These are phyloP conservation scores for Illadopsis cleaveri DNA, from an alignment of 2,113 vertebrate species.

Conservation along the genomic window DNA sequence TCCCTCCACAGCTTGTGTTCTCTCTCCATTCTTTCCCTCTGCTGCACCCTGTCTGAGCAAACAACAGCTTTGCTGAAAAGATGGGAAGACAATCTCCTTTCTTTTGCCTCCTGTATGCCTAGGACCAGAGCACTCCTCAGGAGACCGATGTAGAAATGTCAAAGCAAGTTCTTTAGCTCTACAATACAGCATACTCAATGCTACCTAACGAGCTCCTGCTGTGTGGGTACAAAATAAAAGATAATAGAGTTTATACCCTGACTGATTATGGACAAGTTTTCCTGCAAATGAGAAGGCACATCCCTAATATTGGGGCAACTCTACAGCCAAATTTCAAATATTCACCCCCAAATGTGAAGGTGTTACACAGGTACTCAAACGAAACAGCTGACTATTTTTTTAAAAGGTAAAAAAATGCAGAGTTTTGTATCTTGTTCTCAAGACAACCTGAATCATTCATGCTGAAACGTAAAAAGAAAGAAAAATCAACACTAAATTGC, in stretches of 20 bases:
- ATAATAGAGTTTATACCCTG: neutral
- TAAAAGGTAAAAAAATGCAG: neutral
- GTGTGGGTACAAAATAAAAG: neutral
- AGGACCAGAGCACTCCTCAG: neutral
- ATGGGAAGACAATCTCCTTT: neutral
- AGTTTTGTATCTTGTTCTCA: neutral
- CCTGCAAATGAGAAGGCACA: neutral
- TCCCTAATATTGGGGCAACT: neutral
- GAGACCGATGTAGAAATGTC: neutral
- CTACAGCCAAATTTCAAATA: neutral
- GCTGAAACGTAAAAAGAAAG: neutral
- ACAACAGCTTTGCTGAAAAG: neutral
- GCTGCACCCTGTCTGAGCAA: neutral
- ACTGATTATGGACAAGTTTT: neutral
- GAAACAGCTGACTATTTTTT: neutral
- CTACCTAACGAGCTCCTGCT: neutral
- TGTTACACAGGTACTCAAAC: neutral
- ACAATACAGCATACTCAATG: neutral
- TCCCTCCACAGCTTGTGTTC: neutral
- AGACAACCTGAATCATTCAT: conserved; percentile 14
- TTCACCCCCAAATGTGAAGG: neutral
- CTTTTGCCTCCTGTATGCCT: neutral
- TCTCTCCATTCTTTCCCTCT: neutral
- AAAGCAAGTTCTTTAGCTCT: neutral
- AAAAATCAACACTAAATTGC: neutral